Conservation (phyloP, 2,797 vertebrate species). For the Lates japonicus region DNA sequence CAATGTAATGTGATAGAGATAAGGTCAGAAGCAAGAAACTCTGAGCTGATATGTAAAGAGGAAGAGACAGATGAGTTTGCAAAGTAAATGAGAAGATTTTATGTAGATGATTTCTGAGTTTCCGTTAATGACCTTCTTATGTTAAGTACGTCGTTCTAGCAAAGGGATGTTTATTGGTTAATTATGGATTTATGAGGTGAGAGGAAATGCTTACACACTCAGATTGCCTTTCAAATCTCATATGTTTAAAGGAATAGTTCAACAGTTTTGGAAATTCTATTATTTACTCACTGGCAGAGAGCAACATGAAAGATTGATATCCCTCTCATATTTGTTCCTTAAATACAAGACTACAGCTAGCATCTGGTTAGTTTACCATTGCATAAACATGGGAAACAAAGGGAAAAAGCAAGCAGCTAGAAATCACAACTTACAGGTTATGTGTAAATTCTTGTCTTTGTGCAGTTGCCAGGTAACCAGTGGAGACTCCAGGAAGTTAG, state of each 20-base stretch:
- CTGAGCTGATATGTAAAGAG: constrained; percentile 21
- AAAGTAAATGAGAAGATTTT: constrained; percentile 39
- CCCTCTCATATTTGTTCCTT: background rate
- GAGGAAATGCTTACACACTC: background rate
- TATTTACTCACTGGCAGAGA: constrained; percentile 4
- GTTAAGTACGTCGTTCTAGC: constrained; percentile 2
- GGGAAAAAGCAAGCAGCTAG: background rate
- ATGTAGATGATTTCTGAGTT: constrained; percentile 46
- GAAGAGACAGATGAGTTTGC: background rate
- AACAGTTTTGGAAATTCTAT: background rate
- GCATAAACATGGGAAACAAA: constrained; percentile 3
- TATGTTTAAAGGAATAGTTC: background rate
- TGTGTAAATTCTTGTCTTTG: no score
- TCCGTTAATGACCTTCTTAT: constrained; percentile 17
- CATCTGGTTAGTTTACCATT: background rate
- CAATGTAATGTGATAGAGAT: constrained; percentile 47
- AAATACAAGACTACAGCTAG: background rate
- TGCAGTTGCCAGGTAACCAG: no score
- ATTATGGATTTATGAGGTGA: constrained; percentile 15
- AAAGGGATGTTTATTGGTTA: constrained; percentile 36
- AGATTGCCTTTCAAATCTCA: background rate
- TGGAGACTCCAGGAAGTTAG: no score
- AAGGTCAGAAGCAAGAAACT: constrained; percentile 41
- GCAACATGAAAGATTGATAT: constrained; percentile 5
- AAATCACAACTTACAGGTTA: no score